Evolutionary conservation across 2,797 vertebrate genomes (phyloP), one percentile per base, ranked within the genome.

Genomic region (Ara ararauna): DNA sequence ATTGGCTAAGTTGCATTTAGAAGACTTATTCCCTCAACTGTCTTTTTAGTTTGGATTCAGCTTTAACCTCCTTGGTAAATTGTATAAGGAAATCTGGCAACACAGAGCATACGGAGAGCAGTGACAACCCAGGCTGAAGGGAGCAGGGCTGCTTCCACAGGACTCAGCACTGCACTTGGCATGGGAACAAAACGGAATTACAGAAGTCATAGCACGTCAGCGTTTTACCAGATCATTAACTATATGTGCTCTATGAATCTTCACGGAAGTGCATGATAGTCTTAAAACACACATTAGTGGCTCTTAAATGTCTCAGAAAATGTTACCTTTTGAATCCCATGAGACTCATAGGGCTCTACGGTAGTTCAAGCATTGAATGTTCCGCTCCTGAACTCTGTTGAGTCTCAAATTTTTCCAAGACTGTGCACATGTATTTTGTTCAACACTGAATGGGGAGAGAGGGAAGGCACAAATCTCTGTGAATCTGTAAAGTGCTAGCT

Each of bases 281-380:
- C 36, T 93, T 62, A 91, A 40, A 82, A 76, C 9, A 76, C 70
- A 88, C 21, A 75, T 88, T 54, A 89, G n/a, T 83, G 70, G 50
- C 34, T 93, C 66, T 78, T 89, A 87, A 92, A 91, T 3, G 3
- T 84, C 75, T 45, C 64, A 78, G 73, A 85, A 95, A 94, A 85
- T 26, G 34, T 48, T 77, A 65, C 53, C 53, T 70, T 94, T 93
- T 78, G 60, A 86, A 84, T 88, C 48, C 44, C 54, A 85, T 56
- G 19, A 67, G 85, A 67, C 5, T 47, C 58, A 36, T 84, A 48
- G 27, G 47, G 19, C 45, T 85, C 47, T 78, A 42, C 2, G 1
- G 60, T n/a, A 81, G 7, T 23, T 91, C 56, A 76, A 3, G 26
- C 38, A 42, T 36, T 5, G 56, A 3, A 50, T 81, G 54, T 51